These are phyloP conservation scores for Sylvia borin DNA, from an alignment of 2,797 vertebrate genomes.

Conservation along the genomic window DNA sequence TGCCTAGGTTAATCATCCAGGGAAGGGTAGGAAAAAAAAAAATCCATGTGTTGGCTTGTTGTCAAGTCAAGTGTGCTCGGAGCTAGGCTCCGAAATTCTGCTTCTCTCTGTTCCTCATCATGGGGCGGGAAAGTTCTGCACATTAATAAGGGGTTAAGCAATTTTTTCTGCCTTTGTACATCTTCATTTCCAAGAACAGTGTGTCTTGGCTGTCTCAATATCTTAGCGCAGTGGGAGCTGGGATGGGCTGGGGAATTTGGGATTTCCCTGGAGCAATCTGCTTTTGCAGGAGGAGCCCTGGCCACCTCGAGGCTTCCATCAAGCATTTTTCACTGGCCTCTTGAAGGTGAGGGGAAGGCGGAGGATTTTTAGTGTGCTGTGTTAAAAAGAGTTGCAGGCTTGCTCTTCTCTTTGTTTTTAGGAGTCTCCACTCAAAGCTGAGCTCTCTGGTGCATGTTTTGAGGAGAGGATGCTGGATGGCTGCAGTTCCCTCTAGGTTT, in stretches of 20 bases:
- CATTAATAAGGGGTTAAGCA: background rate
- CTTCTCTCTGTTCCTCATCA: background rate
- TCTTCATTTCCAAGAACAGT: background rate
- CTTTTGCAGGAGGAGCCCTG: background rate
- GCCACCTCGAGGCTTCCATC: background rate
- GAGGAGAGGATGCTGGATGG: background rate
- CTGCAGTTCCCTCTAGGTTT: background rate
- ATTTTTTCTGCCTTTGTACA: background rate
- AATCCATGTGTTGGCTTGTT: background rate
- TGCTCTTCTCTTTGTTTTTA: background rate
- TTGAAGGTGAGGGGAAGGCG: background rate
- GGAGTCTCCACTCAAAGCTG: background rate
- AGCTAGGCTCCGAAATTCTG: background rate
- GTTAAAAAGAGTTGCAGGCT: background rate
- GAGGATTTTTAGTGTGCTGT: background rate
- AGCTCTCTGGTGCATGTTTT: background rate
- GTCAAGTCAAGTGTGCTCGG: background rate
- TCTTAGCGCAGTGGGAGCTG: fast-evolving
- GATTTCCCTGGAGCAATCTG: background rate
- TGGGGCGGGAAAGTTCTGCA: background rate
- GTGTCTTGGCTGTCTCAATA: background rate
- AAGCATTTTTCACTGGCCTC: background rate
- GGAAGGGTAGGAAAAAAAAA: background rate
- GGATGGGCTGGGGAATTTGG: background rate
- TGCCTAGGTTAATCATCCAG: background rate